Base-by-base conservation (phyloP, 2,888 invertebrate species). In the Scrobipalpa costella region DNA sequence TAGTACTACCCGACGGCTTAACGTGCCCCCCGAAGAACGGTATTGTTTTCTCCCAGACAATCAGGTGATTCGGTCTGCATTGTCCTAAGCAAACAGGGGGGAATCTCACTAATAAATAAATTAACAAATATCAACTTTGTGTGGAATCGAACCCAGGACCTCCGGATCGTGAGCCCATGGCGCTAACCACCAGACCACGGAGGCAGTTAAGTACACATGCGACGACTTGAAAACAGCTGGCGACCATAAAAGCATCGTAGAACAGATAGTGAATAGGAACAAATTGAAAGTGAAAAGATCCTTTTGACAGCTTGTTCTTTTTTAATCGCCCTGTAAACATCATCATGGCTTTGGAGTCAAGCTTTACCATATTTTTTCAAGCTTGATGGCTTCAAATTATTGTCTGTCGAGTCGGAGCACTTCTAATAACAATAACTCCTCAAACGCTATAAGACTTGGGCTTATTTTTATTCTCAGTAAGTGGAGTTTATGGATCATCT, bases 401-500 rank as follows among this genome's bases (percentile, higher is more conserved):
- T 3, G 27, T 21, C 19, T 7, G 57, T 27, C 38, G 49, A 60
- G 33, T 47, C 47, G 49, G 27, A 60, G 34, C 60, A 40, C 34
- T 60, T 49, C 13, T 61, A 50, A 64, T 68, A 61, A 66, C 67
- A 67, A 67, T 68, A 68, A 67, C 66, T 67, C 65, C 40, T 57
- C 63, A 50, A 55, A 61, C 59, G 44, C 8, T 36, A 34, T 27
- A 64, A 33, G 61, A 66, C 66, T 72, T 66, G 69, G 64, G 69
- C 70, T 71, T 70, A 71, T 71, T 50, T 61, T 63, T 50, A 62
- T 62, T 64, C 60, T 62, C 62, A 60, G 63, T 63, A 61, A 63
- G 55, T 64, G 67, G 73, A 71, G 71, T 76, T 78, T 76, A 79
- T 71, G 75, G 74, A 78, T 80, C 79, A 84, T 81, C 77, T 83